Evolutionary conservation across 2,797 vertebrate genomes (phyloP), one percentile per base, ranked within the genome.

Genomic region (Clarias pachynema): DNA sequence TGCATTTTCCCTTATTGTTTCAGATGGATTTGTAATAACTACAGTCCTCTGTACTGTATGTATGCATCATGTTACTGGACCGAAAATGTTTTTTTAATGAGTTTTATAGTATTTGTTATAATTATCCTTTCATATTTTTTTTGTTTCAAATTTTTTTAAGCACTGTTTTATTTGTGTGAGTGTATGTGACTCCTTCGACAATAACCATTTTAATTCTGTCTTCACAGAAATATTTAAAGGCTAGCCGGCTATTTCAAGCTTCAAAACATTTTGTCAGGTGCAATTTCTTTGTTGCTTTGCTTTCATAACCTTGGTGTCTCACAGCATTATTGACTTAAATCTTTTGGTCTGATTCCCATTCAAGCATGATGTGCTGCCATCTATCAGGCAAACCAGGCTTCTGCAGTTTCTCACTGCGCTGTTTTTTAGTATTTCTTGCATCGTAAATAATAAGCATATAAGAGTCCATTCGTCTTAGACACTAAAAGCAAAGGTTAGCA

Each of bases 301-400:
- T 94, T 94, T 95, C 92, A 93, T 94, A 95, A 94, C 94, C 93
- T 89, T 62, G 78, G 90, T 93, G 94, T 95, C 94, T 93, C 78
- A 89, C 90, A 92, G 91, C 87, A 95, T 95, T 95, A 95, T 93
- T 90, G 94, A 91, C 92, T 93, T 91, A 94, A 90, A 90, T 92
- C 86, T 87, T 92, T 85, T 89, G 89, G 91, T 93, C 91, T 91
- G 91, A 87, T 87, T 91, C 90, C 86, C 90, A 87, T 91, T 92
- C 34, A 83, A 86, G 63, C 89, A 94, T 95, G 92, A 91, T 91
- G 93, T 89, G 93, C 93, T 93, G 93, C 94, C 95, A 96, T 95
- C 96, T 96, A 94, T 95, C 94, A 95, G 91, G 29, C 53, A 80
- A 85, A 88, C 78, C 37, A 81, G 79, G 88, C 89, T 89, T 79